Evolutionary conservation across 1,140 invertebrate genomes (phyloP).

Genomic region (Littorina saxatilis): DNA sequence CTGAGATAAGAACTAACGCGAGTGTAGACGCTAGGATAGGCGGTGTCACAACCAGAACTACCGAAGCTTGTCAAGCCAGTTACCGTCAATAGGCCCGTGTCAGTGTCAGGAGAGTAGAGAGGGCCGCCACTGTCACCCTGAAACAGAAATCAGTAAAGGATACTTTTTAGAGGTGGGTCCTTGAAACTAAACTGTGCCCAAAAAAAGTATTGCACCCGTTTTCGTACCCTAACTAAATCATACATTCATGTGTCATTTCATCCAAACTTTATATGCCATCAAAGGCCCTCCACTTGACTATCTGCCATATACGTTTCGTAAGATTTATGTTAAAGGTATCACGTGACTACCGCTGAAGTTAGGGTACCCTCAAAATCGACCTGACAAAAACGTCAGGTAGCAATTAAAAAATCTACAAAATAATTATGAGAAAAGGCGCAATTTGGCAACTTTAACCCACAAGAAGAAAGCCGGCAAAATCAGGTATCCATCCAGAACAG

Average conservation of each 20-base stretch:
- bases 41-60: constrained; percentile 88
- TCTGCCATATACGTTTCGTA: no score
- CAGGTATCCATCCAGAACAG: no score
- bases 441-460: no score
- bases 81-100: constrained; percentile 73
- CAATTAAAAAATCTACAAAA: no score
- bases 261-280: no score
- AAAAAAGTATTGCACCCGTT: no score
- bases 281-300: background rate
- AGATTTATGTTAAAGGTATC: no score
- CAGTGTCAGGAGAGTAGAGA: constrained; percentile 80
- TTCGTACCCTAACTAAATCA: background rate
- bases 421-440: no score
- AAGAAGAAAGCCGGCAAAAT: no score
- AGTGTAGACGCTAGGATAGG: constrained; percentile 88
- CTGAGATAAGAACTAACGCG: constrained; percentile 89
- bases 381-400: no score
- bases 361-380: no score
- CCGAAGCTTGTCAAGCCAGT: constrained; percentile 96
- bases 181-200: background rate
- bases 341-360: no score
- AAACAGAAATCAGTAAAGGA: background rate
- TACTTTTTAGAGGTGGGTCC: background rate
- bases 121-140: constrained; percentile 94
- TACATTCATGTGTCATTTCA: background rate